Conservation (phyloP, 2,888 invertebrate species). For the Thereva nobilitata region DNA sequence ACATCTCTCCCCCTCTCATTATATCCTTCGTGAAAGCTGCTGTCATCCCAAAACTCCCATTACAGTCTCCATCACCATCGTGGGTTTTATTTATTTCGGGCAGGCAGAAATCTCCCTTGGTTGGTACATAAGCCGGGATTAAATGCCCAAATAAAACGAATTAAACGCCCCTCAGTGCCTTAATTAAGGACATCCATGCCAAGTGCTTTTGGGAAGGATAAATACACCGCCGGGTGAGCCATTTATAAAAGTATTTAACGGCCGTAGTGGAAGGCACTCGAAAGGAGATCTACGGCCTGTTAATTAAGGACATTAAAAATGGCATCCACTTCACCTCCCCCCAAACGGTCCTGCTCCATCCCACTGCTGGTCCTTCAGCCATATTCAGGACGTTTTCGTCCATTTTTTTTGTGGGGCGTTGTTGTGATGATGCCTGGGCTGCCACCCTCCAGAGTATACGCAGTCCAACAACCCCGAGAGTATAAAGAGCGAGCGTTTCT, state of each 20-base stretch:
- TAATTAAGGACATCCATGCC: conserved; percentile 53
- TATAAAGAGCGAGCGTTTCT: no score
- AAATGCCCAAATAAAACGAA: conserved; percentile 49
- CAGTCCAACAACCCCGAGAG: no score
- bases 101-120: conserved; percentile 3
- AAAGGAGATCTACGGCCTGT: conserved; percentile 41
- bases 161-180: conserved; percentile 59
- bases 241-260: conserved; percentile 42
- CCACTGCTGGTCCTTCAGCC: neutral
- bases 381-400: conserved; percentile 2
- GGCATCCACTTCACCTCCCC: conserved; percentile 24
- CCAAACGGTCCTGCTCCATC: neutral
- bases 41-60: no score
- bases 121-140: conserved; percentile 33
- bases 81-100: neutral
- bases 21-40: no score
- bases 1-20: no score
- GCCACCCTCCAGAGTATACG: no score
- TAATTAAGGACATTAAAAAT: conserved; percentile 43
- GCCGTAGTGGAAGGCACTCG: conserved; percentile 36
- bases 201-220: conserved; percentile 35
- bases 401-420: conserved; percentile 14
- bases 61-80: neutral
- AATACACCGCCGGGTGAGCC: conserved; percentile 40
- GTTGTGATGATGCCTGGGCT: no score